Evolutionary conservation across 2,888 invertebrate genomes (phyloP).

Genomic region (Erebia palarica): DNA sequence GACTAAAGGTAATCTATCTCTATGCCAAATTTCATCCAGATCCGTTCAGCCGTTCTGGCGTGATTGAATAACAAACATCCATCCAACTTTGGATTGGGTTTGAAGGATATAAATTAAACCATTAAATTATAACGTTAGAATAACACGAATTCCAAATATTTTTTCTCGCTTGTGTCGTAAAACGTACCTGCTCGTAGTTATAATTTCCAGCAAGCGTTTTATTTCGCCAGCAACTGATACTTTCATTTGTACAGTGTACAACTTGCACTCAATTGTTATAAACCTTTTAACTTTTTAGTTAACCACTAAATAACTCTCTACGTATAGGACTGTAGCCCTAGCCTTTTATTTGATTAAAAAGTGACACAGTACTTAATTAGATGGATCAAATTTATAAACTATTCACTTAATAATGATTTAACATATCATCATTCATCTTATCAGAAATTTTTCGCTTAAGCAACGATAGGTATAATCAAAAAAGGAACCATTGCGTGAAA

Average conservation of each 20-base stretch:
- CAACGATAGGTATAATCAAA: no score
- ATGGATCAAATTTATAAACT: not conserved
- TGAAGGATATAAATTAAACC: no score
- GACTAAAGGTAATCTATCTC: no score
- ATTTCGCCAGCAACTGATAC: constrained; percentile 62
- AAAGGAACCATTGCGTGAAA: not conserved
- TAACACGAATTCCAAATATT: constrained; percentile 37
- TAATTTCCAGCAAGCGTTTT: constrained; percentile 67
- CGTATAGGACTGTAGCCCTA: not conserved
- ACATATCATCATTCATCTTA: no score
- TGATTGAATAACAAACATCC: no score
- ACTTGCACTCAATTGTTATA: constrained; percentile 47
- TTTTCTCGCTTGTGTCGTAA: constrained; percentile 66
- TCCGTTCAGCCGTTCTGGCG: no score
- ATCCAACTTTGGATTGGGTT: no score
- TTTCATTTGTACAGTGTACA: constrained; percentile 57
- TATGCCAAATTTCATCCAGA: no score
- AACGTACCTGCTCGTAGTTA: constrained; percentile 54
- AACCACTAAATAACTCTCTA: constrained; percentile 11
- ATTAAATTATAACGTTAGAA: not conserved
- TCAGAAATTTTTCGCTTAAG: no score
- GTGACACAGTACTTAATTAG: not conserved
- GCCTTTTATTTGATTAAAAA: not conserved
- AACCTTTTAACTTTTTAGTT: constrained; percentile 1
- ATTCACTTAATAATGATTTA: no score